These are phyloP conservation scores for Scolopax bukidnonensis DNA, from an alignment of 2,797 vertebrate species.

Conservation along the genomic window DNA sequence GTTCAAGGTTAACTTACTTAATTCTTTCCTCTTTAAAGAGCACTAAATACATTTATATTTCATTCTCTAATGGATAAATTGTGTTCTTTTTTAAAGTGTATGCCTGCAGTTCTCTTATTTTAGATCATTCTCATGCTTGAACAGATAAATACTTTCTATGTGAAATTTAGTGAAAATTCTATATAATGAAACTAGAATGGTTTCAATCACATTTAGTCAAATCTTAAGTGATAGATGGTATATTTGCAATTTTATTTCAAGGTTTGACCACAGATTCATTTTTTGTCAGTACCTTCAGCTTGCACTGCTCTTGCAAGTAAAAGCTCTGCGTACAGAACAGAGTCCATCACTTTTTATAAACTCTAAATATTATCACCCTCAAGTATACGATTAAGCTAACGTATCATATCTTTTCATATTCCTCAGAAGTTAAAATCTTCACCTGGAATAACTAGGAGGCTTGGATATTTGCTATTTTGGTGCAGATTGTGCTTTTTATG, in stretches of 20 bases:
- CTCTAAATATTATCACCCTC: background rate
- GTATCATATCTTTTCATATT: background rate
- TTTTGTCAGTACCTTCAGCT: background rate
- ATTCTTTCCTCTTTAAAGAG: background rate
- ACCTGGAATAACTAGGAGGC: background rate
- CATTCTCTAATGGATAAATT: background rate
- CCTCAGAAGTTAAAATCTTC: background rate
- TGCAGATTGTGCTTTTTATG: background rate
- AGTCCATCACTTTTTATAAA: background rate
- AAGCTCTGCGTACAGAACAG: background rate
- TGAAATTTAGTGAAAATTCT: background rate
- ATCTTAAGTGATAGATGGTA: background rate
- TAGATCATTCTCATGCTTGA: background rate
- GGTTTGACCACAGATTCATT: background rate
- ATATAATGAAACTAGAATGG: background rate
- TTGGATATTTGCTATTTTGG: background rate
- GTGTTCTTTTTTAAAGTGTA: background rate
- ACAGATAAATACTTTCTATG: background rate
- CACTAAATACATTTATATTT: background rate
- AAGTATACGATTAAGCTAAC: background rate
- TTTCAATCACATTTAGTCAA: background rate
- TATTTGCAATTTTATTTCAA: constrained; percentile 1
- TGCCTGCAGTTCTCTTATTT: background rate
- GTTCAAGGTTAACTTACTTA: background rate
- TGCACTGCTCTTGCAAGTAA: background rate